Evolutionary conservation across 1,140 invertebrate species (phyloP), one percentile per base, ranked within the genome.

Genomic region (Zelostemma sp.): DNA sequence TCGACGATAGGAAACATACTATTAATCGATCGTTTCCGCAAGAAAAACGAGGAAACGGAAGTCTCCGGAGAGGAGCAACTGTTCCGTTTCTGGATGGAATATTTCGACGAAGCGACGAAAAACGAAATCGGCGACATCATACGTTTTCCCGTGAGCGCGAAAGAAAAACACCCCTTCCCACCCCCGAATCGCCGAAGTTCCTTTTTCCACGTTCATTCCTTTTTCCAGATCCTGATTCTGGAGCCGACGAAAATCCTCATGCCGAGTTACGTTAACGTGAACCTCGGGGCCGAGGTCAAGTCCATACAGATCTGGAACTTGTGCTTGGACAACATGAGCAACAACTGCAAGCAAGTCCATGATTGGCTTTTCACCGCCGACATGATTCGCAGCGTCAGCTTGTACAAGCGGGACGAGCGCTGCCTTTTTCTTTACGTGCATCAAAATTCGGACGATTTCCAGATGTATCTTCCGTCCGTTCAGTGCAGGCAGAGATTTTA

Each of bases 41-140:
- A 95, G 80, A 92, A 92, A 75, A 89, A 87, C 59, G 92, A 93
- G 64, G 91, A 92, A 54, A 79, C 83, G 12, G 88, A 90, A 76
- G 78, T 81, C 18, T 87, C 90, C 14, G 90, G 94, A 0, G 95
- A 96, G 82, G 93, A 96, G 80, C 90, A 95, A 84, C 88, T 97
- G 1, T 98, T 98, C 83, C 89, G 91, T 71, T 99, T 99, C 85
- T 99, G 97, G 97, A 96, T 98, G 89, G 98, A 99, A 75, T 99
- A 97, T 86, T 99, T 99, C 82, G 89, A 95, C 3, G 97, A 98
- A 86, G 96, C 97, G 1, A 96, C 93, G 12, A 93, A 93, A 78
- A 87, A 87, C 16, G 90, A 92, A 73, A 89, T 91, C 64, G 90
- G 90, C 45, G 91, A 95, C 81, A 91, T 88, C 65, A 96, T 97